These are phyloP conservation scores for Macrocentrus cingulum DNA, from an alignment of 1,140 invertebrate genomes.

Conservation along the genomic window DNA sequence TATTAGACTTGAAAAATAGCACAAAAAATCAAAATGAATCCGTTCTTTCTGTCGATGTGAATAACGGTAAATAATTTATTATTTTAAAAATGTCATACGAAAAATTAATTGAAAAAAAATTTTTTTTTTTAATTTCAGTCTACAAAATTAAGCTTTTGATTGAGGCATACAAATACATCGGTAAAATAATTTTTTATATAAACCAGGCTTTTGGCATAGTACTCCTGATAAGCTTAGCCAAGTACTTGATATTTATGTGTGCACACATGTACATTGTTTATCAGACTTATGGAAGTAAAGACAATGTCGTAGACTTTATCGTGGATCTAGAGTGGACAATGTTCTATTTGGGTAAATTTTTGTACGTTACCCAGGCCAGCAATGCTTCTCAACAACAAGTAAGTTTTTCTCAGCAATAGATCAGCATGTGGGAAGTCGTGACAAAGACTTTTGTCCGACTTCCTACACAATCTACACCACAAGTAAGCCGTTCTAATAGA, in stretches of 20 bases:
- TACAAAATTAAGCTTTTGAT: conserved; percentile 25
- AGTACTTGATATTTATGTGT: conserved; percentile 20
- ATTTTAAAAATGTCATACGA: too few relatives aligned
- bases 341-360: conserved; percentile 26
- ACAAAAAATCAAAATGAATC: neutral
- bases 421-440: too few relatives aligned
- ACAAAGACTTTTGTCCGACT: too few relatives aligned
- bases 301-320: conserved; percentile 16
- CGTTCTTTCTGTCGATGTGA: conserved; percentile 20
- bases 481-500: conserved; percentile 16
- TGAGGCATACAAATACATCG: conserved; percentile 18
- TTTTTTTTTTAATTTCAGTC: conserved; percentile 19
- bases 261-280: conserved; percentile 5
- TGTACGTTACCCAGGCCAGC: conserved; percentile 23
- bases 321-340: conserved; percentile 20
- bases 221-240: conserved; percentile 22
- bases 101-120: too few relatives aligned
- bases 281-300: neutral
- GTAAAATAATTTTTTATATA: conserved; percentile 8
- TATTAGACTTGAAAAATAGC: conserved; percentile 7
- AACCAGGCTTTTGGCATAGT: conserved; percentile 22
- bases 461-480: conserved; percentile 19
- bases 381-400: conserved; percentile 18
- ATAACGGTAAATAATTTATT: conserved; percentile 28
- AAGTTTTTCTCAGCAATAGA: neutral